Base-by-base conservation (phyloP, 2,888 invertebrate species). In the Sarcophaga variegata region DNA sequence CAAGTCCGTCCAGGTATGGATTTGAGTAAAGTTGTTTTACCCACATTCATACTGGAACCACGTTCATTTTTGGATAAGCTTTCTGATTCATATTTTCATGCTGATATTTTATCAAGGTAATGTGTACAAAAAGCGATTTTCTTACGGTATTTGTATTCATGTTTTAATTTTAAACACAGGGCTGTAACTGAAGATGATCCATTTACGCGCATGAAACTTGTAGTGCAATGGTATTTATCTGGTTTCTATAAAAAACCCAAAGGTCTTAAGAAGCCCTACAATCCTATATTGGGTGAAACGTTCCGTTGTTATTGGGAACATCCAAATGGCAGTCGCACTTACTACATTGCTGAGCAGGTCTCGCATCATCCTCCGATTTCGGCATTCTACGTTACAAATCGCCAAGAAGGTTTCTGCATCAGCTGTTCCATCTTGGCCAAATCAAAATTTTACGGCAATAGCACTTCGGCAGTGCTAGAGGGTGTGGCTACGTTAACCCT, bases 1-100 rank as follows among this genome's bases (percentile, higher is more conserved):
- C 99, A 99, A 95, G 97, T 98, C 59, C 95, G 98, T 20, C 98
- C 98, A 0, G 99, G 99, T 71, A 99, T 99, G 99, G 99, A 99
- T 94, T 94, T 99, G 49, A 94, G 95, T 89, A 93, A 93, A 89
- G 97, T 99, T 67, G 98, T 98, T 17, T 94, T 99, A 89, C 98
- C 98, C 0, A 98, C 98, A 0, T 98, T 98, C 92, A 98, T 99
- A 81, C 94, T 99, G 89, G 98, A 99, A 92, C 98, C 98, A 0
- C 94, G 98, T 69, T 98, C 98, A 0, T 98, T 99, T 93, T 94
- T 99, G 63, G 98, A 99, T 93, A 98, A 98, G 93, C 94, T 98
- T 1, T 96, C 97, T 0, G 98, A 98, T 93, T 98, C 97, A 77
- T 98, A 99, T 93, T 99, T 98, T 92, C 99, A 99, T 91, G 97